phyloP scores from a whole-genome alignment of 2,113 vertebrate species.

The Rhea pennata region DNA sequence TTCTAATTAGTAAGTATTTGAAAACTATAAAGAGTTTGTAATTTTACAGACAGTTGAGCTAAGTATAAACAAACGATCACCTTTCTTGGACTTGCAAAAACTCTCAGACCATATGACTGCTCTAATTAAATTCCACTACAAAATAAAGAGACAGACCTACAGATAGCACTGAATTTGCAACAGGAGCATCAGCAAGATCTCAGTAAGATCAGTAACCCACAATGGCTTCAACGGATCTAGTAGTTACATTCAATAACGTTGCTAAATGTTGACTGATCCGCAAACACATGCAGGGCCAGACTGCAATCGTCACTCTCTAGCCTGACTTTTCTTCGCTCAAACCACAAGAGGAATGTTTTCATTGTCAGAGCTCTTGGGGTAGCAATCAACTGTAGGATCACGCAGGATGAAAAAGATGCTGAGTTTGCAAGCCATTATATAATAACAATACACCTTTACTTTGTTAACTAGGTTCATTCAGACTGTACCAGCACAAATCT shows the following conservation, averaged over 20 bases:
- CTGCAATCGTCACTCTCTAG: neutral
- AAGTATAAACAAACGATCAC: neutral
- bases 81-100: neutral
- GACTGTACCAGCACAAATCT: neutral
- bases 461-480: neutral
- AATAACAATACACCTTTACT: neutral
- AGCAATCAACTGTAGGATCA: neutral
- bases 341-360: neutral
- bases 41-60: neutral
- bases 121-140: neutral
- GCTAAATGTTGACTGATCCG: neutral
- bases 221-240: neutral
- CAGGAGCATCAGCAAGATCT: neutral
- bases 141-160: neutral
- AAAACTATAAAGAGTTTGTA: neutral
- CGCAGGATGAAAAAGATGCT: fast-evolving
- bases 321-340: neutral
- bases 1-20: neutral
- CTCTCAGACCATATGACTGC: neutral
- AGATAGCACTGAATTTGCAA: neutral
- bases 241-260: neutral
- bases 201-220: neutral
- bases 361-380: neutral
- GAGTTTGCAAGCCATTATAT: neutral
- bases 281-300: neutral